Conservation (phyloP, 2,113 vertebrate species). For the Cyrtonyx montezumae region DNA sequence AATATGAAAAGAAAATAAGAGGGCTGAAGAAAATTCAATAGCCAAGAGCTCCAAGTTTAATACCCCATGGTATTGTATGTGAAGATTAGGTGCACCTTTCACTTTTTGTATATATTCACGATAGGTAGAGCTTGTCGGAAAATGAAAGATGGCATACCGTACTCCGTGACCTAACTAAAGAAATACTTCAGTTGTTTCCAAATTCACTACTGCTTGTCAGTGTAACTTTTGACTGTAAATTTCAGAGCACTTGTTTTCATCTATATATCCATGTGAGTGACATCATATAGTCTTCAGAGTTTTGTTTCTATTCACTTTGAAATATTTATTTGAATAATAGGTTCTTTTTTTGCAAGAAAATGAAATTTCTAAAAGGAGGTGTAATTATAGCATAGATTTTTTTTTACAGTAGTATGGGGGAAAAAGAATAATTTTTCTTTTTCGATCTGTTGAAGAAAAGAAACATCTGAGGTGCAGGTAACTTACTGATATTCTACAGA, state of each 20-base stretch:
- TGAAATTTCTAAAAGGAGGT: neutral
- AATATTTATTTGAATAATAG: neutral
- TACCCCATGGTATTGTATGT: neutral
- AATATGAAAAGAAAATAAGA: rapidly evolving
- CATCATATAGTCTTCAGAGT: neutral
- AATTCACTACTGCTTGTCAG: neutral
- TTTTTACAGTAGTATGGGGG: neutral
- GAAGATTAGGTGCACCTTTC: neutral
- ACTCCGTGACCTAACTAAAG: neutral
- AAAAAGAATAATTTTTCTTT: neutral
- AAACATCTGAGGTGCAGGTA: rapidly evolving
- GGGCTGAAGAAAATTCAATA: neutral
- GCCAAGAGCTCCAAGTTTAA: neutral
- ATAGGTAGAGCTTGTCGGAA: neutral
- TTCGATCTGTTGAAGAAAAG: neutral
- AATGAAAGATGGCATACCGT: neutral
- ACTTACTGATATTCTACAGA: neutral
- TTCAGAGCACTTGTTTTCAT: neutral
- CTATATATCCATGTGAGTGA: neutral
- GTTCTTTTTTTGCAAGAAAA: neutral
- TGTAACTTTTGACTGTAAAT: neutral
- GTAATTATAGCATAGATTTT: neutral
- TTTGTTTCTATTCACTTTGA: neutral
- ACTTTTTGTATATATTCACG: neutral
- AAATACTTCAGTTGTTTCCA: neutral